Percentiles rank a stretch among this genome's conserved stretches.
Conservation (phyloP, 64 coral and sea anemone genomes). For the Trachythela sp. region DNA sequence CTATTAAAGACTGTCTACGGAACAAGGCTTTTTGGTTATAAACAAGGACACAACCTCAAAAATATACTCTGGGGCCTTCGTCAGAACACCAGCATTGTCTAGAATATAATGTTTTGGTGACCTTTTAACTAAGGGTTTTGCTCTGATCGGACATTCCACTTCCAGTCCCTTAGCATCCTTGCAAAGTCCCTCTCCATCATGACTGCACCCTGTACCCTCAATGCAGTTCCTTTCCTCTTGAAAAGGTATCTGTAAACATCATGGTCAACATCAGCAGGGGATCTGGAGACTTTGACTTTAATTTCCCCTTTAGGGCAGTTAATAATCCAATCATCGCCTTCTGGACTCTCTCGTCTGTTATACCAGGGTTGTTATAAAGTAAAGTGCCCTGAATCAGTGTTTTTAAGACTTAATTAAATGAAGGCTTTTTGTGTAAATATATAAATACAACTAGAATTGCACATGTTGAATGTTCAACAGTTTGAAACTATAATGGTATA, state of each 20-base stretch:
- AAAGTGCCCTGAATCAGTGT: neutral
- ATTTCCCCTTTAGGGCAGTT: neutral
- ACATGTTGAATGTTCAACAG: neutral
- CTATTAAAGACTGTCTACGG: no score
- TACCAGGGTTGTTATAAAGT: neutral
- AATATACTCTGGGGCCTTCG: no score
- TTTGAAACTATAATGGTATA: neutral
- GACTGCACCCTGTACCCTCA: neutral
- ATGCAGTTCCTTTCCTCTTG: neutral
- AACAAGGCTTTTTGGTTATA: no score
- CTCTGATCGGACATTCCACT: neutral
- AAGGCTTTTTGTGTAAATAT: neutral
- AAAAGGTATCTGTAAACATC: neutral
- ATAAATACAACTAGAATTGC: neutral
- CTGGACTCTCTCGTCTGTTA: neutral
- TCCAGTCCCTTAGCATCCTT: neutral
- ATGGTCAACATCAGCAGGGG: neutral
- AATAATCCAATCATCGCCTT: neutral
- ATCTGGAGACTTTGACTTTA: neutral
- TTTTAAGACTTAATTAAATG: neutral
- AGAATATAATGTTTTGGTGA: slow-evolving; percentile 8
- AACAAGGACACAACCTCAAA: no score
- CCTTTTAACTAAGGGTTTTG: neutral
- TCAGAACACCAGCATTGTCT: neutral
- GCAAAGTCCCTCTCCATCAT: no score